These are phyloP conservation scores for Octomys mimax DNA, from an alignment of 2,797 vertebrate species.

Conservation along the genomic window DNA sequence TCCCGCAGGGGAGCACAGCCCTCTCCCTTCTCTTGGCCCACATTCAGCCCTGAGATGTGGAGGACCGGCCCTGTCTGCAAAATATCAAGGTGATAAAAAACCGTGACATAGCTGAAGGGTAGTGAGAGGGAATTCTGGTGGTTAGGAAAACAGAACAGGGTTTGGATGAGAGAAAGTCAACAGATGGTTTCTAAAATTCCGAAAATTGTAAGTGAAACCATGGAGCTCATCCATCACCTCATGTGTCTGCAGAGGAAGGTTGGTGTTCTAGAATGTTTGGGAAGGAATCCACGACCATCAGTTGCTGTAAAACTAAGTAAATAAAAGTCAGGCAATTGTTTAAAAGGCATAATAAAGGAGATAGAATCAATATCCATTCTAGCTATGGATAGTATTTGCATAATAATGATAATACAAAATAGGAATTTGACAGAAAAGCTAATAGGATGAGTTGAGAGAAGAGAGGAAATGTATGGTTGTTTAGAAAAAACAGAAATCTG, in stretches of 20 bases:
- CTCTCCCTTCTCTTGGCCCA: accelerated
- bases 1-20: background rate
- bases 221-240: background rate
- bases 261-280: background rate
- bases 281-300: background rate
- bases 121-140: background rate
- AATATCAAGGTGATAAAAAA: background rate
- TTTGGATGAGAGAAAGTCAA: background rate
- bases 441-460: background rate
- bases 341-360: background rate
- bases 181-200: background rate
- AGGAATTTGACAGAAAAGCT: background rate
- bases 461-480: background rate
- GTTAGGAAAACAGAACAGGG: background rate
- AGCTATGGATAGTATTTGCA: background rate
- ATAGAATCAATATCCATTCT: background rate
- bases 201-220: background rate
- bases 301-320: background rate
- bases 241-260: background rate
- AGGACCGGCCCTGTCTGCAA: background rate
- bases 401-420: background rate
- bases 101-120: background rate
- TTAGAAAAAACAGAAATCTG: background rate
- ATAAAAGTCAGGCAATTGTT: background rate
- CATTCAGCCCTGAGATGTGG: accelerated